Evolutionary conservation across 2,888 invertebrate genomes (phyloP).

Genomic region (Nemapogon koenigi): DNA sequence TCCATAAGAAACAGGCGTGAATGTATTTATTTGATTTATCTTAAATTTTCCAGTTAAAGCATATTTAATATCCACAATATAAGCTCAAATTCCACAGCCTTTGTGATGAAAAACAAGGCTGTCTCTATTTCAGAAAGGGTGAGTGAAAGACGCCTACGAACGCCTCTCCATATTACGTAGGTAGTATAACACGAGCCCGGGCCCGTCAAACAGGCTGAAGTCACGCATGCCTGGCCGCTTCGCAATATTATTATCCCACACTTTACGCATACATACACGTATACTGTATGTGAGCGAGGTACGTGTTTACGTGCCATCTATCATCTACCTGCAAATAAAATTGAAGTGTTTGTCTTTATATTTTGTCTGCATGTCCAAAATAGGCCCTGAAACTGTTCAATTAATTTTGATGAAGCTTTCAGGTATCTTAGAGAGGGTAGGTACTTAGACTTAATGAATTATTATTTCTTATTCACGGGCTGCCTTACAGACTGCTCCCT

Average conservation of each 20-base stretch:
- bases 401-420: too few species aligned
- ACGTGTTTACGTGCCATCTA: constrained; percentile 21
- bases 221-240: constrained; percentile 55
- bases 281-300: constrained; percentile 21
- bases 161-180: constrained; percentile 27
- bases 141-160: constrained; percentile 41
- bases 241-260: constrained; percentile 60
- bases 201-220: constrained; percentile 56
- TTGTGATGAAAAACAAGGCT: constrained; percentile 9
- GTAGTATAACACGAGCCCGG: constrained; percentile 32
- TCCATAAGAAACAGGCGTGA: too few species aligned
- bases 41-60: too few species aligned
- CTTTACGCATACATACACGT: constrained; percentile 46
- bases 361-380: too few species aligned
- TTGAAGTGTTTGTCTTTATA: too few species aligned
- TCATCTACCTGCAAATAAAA: too few species aligned
- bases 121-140: constrained; percentile 20
- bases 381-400: too few species aligned
- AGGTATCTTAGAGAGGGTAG: too few species aligned
- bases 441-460: too few species aligned
- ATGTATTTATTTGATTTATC: too few species aligned
- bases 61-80: constrained; percentile 5
- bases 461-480: too few species aligned
- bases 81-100: constrained; percentile 7
- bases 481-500: too few species aligned